Evolutionary conservation across 2,888 invertebrate species (phyloP).

Genomic region (Agriotes lineatus): DNA sequence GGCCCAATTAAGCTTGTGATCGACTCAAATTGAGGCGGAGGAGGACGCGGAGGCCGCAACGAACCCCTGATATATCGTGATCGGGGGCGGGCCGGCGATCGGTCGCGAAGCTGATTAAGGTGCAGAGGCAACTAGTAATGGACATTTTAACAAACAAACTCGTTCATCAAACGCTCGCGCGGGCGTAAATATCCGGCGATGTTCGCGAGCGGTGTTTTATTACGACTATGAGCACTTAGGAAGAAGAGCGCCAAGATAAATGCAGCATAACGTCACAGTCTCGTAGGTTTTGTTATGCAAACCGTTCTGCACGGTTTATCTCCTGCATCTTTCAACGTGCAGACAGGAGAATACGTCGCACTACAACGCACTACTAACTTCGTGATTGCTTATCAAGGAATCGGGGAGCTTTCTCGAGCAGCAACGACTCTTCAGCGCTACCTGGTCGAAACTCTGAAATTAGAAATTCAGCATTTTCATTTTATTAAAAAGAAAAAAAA

Average conservation of each 20-base stretch:
- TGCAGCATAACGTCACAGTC: conserved; percentile 30
- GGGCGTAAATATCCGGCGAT: background rate
- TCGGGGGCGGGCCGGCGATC: background rate
- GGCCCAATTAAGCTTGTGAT: conserved; percentile 54
- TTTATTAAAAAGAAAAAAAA: too few relatives aligned
- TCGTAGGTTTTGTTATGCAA: conserved; percentile 28
- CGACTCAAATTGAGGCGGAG: conserved; percentile 37
- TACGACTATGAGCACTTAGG: background rate
- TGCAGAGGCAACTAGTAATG: too few relatives aligned
- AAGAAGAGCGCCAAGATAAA: conserved; percentile 11
- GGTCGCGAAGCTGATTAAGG: background rate
- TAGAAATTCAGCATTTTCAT: too few relatives aligned
- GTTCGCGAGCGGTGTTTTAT: background rate
- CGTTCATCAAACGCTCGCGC: background rate
- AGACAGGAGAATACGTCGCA: background rate
- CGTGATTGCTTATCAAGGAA: conserved; percentile 20
- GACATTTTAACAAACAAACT: background rate
- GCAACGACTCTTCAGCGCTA: too few relatives aligned
- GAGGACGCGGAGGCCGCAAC: conserved; percentile 16
- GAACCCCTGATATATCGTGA: conserved; percentile 12
- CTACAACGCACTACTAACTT: conserved; percentile 2
- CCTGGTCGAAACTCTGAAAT: too few relatives aligned
- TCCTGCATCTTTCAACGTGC: background rate
- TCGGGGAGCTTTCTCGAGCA: conserved; percentile 1
- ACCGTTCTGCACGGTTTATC: conserved; percentile 21